Base-by-base conservation (phyloP, 2,113 vertebrate species). In the Petrocephalus zakoni region DNA sequence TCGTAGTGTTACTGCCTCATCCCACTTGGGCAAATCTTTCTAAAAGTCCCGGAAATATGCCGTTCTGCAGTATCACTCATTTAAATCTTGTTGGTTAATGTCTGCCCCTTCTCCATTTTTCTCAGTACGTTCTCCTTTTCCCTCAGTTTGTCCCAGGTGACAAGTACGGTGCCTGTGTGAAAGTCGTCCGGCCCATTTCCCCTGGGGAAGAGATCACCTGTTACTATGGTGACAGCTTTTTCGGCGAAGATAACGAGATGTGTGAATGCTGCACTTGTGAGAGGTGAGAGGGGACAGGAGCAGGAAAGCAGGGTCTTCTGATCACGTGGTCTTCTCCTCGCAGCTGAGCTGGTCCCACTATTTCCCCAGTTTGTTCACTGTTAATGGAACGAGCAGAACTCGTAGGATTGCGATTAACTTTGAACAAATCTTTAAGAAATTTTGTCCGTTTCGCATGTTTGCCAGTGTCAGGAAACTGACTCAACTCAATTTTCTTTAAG, bases 211-310 rank as follows among this genome's bases (percentile, higher is more conserved):
- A 98, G 93, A 97, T 98, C 93, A 98, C 97, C 0, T 98, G 97
- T 94, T 98, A 97, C 95, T 98, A 98, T 46, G 97, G 97, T 0
- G 97, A 97, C 88, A 96, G 97, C 92, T 98, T 98, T 94, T 98
- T 98, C 2, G 97, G 97, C 0, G 97, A 98, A 91, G 95, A 97
- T 91, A 98, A 98, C 0, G 97, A 98, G 92, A 96, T 97, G 95
- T 98, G 97, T 85, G 97, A 98, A 93, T 98, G 97, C 94, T 94
- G 96, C 94, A 98, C 97, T 68, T 98, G 97, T 42, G 97, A 98
- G 93, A 97, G 97, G 97, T 98, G 91, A 91, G 94, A 8, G 75
- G 11, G 87, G 52, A 22, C 25, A n/a, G n/a, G n/a, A n/a, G n/a
- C n/a, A n/a, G n/a, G n/a, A n/a, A n/a, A n/a, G n/a, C n/a, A n/a